A percentile compares a stretch with the other conserved stretches of the same genome.
Evolutionary conservation across 2,888 invertebrate genomes (phyloP).

Genomic region (Mythimna vitellina): DNA sequence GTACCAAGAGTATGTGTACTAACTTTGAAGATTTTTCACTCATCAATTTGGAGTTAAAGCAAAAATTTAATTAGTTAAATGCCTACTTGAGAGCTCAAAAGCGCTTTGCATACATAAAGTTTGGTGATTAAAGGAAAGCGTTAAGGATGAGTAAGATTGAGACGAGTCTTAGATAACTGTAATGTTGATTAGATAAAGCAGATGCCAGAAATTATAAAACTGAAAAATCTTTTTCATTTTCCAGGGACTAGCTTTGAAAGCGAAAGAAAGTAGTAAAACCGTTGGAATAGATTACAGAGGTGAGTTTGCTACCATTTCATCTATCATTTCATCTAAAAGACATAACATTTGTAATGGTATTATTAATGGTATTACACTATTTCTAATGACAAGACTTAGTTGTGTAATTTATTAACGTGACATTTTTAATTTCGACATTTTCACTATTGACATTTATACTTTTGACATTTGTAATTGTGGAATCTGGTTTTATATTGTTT

Average conservation of each 20-base stretch:
- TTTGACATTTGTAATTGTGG: too few relatives aligned
- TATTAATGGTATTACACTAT: too few relatives aligned
- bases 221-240: constrained; percentile 44
- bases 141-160: not conserved
- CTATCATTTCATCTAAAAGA: too few relatives aligned
- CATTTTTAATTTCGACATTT: too few relatives aligned
- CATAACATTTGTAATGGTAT: too few relatives aligned
- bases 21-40: not conserved
- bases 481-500: too few relatives aligned
- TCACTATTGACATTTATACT: too few relatives aligned
- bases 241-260: constrained; percentile 83
- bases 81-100: not conserved
- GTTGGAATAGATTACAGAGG: constrained; percentile 86
- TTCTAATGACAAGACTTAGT: too few relatives aligned
- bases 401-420: too few relatives aligned
- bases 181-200: not conserved
- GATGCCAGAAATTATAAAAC: not conserved
- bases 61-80: not conserved
- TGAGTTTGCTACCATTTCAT: constrained; percentile 56
- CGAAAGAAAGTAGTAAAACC: constrained; percentile 82
- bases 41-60: not conserved
- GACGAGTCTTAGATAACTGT: not conserved
- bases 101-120: too few relatives aligned
- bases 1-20: not conserved
- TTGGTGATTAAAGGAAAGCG: not conserved